Conservation (phyloP, 2,113 vertebrate genomes). For the Hippolais icterina region DNA sequence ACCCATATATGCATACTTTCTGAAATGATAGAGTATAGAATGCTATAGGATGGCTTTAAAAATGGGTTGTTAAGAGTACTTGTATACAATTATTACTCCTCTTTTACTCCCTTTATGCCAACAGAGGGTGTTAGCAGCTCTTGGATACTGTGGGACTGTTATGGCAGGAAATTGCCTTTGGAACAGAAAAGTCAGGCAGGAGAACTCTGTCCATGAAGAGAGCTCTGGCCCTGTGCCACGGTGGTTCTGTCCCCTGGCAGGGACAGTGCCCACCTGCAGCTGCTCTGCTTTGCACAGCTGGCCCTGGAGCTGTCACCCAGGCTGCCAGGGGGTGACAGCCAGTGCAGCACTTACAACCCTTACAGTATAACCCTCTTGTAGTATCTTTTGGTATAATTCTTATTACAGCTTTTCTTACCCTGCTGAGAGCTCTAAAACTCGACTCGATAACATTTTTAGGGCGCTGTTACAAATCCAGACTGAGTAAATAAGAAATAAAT, state of each 20-base stretch:
- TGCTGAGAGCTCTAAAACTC: neutral
- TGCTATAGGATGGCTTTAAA: neutral
- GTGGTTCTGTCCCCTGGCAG: neutral
- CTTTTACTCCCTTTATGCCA: neutral
- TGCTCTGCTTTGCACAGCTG: neutral
- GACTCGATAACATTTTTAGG: neutral
- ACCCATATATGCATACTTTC: neutral
- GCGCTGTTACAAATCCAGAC: neutral
- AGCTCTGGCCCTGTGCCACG: neutral
- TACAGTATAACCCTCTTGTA: accelerated
- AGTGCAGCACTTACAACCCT: neutral
- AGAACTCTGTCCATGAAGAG: neutral
- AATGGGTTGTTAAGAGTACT: neutral
- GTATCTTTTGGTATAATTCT: neutral
- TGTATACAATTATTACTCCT: neutral
- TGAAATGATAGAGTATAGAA: accelerated
- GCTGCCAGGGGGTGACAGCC: accelerated
- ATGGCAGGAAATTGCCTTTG: neutral
- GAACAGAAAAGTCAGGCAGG: neutral
- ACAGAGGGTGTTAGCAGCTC: neutral
- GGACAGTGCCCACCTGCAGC: neutral
- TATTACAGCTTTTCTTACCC: neutral
- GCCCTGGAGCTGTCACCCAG: neutral
- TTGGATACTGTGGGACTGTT: neutral
- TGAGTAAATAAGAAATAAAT: neutral